Percentiles rank a stretch among this genome's conserved stretches.
Evolutionary conservation across 1,140 invertebrate species (phyloP).

Genomic region (Tetramorium alpestre): DNA sequence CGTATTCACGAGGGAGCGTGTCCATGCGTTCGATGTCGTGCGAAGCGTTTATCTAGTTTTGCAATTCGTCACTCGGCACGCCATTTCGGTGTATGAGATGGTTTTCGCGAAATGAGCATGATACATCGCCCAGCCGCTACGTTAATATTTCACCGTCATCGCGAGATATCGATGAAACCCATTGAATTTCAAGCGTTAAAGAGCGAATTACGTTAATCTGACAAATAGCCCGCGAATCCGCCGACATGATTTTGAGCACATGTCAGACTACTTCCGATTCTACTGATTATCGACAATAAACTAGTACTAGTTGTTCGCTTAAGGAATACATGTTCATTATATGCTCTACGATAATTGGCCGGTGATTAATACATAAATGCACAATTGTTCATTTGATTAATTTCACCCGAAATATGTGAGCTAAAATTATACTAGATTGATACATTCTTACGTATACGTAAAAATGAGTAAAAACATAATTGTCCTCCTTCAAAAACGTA

Average conservation of each 20-base stretch:
- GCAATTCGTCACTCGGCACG: slow-evolving; percentile 64
- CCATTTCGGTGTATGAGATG: slow-evolving; percentile 50
- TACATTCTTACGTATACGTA: neutral
- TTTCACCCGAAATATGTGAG: neutral
- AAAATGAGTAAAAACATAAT: neutral
- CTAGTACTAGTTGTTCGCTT: neutral
- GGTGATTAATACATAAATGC: neutral
- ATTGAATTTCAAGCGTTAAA: slow-evolving; percentile 41
- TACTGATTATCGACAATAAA: neutral
- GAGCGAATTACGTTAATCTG: slow-evolving; percentile 58
- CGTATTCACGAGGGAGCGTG: slow-evolving; percentile 55
- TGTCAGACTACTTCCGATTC: slow-evolving; percentile 45
- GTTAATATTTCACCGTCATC: slow-evolving; percentile 65
- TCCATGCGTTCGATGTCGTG: slow-evolving; percentile 39
- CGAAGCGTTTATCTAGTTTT: slow-evolving; percentile 73
- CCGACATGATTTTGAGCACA: slow-evolving; percentile 40
- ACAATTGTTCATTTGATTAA: neutral
- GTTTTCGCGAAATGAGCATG: slow-evolving; percentile 65
- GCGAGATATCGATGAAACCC: slow-evolving; percentile 24
- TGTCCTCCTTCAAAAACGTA: neutral
- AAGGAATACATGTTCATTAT: slow-evolving; percentile 24
- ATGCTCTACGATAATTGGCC: neutral
- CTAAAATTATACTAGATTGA: neutral
- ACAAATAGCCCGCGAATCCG: slow-evolving; percentile 50
- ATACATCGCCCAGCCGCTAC: slow-evolving; percentile 59